Percentiles rank a stretch among this genome's conserved stretches.
Evolutionary conservation across 35 echinoderm and acorn worm species (phyloP).

Genomic region (Heliocidaris erythrogramma): DNA sequence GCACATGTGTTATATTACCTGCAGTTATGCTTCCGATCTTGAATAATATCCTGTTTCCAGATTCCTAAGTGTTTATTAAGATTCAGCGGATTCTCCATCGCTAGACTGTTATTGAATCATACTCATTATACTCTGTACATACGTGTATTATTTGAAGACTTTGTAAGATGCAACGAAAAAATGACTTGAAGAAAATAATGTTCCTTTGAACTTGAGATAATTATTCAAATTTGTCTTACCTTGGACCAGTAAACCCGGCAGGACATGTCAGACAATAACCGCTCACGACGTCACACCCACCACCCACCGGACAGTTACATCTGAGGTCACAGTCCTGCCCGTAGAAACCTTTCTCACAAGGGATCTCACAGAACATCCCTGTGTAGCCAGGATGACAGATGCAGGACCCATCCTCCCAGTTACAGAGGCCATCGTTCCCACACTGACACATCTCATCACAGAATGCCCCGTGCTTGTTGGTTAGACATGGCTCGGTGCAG

Average conservation of each 20-base stretch:
- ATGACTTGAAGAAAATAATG: background rate
- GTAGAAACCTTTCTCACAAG: constrained; percentile 52
- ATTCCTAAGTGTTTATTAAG: no score
- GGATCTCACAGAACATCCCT: constrained; percentile 57
- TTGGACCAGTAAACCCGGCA: constrained; percentile 49
- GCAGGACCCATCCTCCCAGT: constrained; percentile 61
- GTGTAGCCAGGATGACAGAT: constrained; percentile 60
- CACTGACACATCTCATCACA: constrained; percentile 43
- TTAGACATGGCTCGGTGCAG: constrained; percentile 43
- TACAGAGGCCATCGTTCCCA: constrained; percentile 59
- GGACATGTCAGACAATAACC: constrained; percentile 63
- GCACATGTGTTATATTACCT: no score
- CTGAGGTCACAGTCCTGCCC: constrained; percentile 60
- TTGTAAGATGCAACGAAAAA: background rate
- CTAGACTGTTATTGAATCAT: no score
- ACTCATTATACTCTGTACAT: background rate
- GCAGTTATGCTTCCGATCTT: no score
- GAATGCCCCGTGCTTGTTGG: constrained; percentile 14
- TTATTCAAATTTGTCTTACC: background rate
- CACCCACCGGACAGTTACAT: constrained; percentile 72
- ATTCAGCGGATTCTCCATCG: no score
- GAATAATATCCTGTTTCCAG: no score
- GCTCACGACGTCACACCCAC: constrained; percentile 55
- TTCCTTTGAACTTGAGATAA: background rate
- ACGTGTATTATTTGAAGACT: background rate